Base-by-base conservation (phyloP, 2,888 invertebrate genomes). In the Eucera pruinosa region DNA sequence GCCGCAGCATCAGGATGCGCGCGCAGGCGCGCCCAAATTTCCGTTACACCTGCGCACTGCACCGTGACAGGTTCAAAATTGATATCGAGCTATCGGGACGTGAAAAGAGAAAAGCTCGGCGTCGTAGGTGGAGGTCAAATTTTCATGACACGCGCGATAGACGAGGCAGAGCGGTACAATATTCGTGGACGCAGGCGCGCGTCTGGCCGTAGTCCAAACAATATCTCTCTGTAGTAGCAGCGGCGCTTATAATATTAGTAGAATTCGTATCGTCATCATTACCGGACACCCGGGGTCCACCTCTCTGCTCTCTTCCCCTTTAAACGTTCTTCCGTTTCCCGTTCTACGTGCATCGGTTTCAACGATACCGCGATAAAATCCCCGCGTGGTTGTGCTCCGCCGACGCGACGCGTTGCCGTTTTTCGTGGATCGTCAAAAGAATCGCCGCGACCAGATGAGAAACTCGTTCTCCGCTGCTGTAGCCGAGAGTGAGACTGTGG, bases 131-230 rank as follows among this genome's bases (percentile, higher is more conserved):
- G 70, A 62, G 70, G 65, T 60, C 61, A 71, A 73, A 61, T 80
- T 62, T 72, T 67, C 80, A 72, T 60, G 77, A 70, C 47, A 78
- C 71, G 82, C 65, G 74, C 71, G 72, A 69, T 71, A 73, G 76
- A 72, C 72, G 67, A 73, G 52, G 70, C 79, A 68, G 76, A 72
- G n/a, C n/a, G n/a, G 72, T 74, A 78, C 78, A 77, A 70, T 76
- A 77, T 75, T 77, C 72, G 61, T 54, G 73, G 77, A 89, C 88
- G 85, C 89, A 89, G 88, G 91, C 91, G 92, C 91, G 90, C 87
- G 86, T 87, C 90, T 91, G 91, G 91, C 91, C 86, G 75, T 75
- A 72, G 81, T 90, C 91, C 92, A 92, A 91, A 89, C 87, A 86
- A 88, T 89, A 89, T 89, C 89, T 87, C 89, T 74, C 86, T 82